These are phyloP conservation scores for Heliconius hewitsoni DNA, from an alignment of 1,140 invertebrate species.

Conservation along the genomic window DNA sequence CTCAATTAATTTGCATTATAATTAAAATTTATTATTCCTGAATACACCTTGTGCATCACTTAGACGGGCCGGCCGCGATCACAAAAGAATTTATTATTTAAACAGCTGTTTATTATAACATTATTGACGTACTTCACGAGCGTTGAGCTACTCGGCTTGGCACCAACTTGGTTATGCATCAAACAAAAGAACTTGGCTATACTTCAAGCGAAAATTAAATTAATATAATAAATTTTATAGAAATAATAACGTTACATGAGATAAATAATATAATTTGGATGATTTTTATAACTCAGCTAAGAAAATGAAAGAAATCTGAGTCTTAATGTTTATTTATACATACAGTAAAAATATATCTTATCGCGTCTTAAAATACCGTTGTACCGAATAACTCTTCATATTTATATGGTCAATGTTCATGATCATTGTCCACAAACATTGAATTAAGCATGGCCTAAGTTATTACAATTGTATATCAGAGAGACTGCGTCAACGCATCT, in stretches of 20 bases:
- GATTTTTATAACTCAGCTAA: background rate
- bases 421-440: constrained; percentile 65
- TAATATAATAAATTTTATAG: background rate
- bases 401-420: constrained; percentile 44
- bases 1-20: constrained; percentile 78
- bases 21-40: constrained; percentile 74
- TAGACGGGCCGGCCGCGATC: constrained; percentile 26
- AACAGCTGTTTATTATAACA: constrained; percentile 20
- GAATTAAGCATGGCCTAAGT: constrained; percentile 59
- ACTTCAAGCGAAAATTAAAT: background rate
- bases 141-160: background rate
- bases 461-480: constrained; percentile 68
- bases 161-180: background rate
- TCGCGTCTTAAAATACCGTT: constrained; percentile 22
- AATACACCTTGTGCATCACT: constrained; percentile 44
- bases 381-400: constrained; percentile 31
- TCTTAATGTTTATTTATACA: too few relatives aligned
- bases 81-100: constrained; percentile 38
- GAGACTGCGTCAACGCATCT: constrained; percentile 46
- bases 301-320: background rate
- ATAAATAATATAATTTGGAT: background rate
- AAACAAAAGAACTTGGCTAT: background rate
- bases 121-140: constrained; percentile 18
- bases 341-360: background rate
- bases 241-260: background rate